These are phyloP conservation scores for Sesamia nonagrioides DNA, from an alignment of 1,140 invertebrate species.

Conservation along the genomic window DNA sequence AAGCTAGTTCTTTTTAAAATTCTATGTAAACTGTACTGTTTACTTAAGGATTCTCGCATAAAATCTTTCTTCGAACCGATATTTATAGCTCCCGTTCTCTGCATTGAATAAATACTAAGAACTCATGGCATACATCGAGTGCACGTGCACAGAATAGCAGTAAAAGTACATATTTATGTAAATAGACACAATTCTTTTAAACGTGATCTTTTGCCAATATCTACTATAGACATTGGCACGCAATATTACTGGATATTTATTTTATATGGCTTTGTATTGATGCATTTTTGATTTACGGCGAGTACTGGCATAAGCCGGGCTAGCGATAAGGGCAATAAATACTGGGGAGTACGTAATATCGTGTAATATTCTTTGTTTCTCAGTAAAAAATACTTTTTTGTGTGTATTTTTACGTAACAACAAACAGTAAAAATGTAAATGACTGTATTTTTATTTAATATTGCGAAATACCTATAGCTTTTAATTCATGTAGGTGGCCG, in stretches of 20 bases:
- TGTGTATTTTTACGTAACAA: not conserved
- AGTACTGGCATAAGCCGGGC: not conserved
- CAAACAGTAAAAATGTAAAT: no score
- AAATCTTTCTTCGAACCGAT: not conserved
- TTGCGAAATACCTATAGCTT: no score
- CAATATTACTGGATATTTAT: not conserved
- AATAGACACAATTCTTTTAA: not conserved
- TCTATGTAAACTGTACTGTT: not conserved
- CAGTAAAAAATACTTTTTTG: no score
- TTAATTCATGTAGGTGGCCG: no score
- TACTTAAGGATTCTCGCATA: not conserved
- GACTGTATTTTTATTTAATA: no score
- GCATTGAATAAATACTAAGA: slow-evolving; percentile 4
- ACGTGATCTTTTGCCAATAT: not conserved
- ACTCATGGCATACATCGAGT: not conserved
- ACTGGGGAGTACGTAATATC: not conserved
- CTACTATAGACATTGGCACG: slow-evolving; percentile 4
- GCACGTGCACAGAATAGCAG: not conserved
- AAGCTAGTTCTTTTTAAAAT: no score
- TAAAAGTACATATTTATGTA: slow-evolving; percentile 13
- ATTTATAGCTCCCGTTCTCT: not conserved
- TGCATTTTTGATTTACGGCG: not conserved
- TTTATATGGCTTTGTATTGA: not conserved
- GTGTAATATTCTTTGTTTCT: not conserved
- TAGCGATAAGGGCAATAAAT: not conserved